Evolutionary conservation across 2,113 vertebrate species (phyloP).

Genomic region (Dissostichus mawsoni): DNA sequence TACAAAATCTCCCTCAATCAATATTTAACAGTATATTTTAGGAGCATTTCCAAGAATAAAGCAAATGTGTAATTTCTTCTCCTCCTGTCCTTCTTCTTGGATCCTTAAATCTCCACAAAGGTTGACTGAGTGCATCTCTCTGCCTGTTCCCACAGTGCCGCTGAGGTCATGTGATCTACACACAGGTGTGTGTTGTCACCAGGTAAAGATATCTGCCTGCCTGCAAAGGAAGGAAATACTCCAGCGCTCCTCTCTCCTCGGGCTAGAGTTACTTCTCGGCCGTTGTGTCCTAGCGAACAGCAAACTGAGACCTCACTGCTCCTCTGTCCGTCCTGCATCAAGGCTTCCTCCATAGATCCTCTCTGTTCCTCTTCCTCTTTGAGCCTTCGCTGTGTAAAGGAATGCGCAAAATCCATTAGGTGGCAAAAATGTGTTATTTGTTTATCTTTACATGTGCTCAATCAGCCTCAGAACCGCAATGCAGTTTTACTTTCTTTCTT

Average conservation of each 20-base stretch:
- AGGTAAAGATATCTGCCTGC: slow-evolving; percentile 51
- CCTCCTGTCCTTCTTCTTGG: neutral
- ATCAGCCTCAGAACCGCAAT: neutral
- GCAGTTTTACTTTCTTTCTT: neutral
- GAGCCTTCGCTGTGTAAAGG: slow-evolving; percentile 1
- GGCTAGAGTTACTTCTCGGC: slow-evolving; percentile 51
- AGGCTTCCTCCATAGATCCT: slow-evolving; percentile 10
- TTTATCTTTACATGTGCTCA: neutral
- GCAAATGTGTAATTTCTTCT: neutral
- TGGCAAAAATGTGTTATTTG: neutral
- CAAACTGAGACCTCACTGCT: slow-evolving; percentile 40
- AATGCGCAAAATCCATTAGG: neutral
- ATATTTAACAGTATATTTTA: neutral
- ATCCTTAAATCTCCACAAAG: neutral
- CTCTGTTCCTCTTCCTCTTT: slow-evolving; percentile 19
- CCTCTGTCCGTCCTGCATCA: slow-evolving; percentile 17
- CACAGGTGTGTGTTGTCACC: slow-evolving; percentile 54
- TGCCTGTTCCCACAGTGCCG: slow-evolving; percentile 43
- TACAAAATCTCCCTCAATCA: neutral
- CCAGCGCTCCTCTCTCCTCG: slow-evolving; percentile 7
- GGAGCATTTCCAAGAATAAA: neutral
- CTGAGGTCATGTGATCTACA: slow-evolving; percentile 53
- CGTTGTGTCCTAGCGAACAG: slow-evolving; percentile 40
- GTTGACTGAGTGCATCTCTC: neutral
- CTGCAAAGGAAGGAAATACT: slow-evolving; percentile 58